These are phyloP conservation scores for Magallana angulata DNA, from an alignment of 1,140 invertebrate species.

Conservation along the genomic window DNA sequence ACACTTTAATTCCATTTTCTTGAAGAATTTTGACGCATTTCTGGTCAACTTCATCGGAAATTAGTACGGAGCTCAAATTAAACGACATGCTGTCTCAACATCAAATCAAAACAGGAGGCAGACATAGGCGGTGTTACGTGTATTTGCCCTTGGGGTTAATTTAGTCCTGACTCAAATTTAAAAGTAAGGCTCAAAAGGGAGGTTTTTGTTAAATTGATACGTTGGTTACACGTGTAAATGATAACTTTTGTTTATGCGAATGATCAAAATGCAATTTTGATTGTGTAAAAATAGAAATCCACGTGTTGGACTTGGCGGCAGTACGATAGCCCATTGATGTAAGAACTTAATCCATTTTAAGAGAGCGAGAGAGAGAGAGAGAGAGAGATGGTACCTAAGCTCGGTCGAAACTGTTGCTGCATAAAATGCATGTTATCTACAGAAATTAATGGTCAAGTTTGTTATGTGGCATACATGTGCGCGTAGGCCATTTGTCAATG, in stretches of 20 bases:
- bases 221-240: no score
- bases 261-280: not conserved
- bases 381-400: no score
- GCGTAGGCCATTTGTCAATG: no score
- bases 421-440: no score
- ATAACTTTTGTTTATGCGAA: not conserved
- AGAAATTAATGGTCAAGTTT: no score
- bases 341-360: not conserved
- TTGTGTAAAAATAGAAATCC: slow-evolving; percentile 10
- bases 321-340: not conserved
- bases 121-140: not conserved
- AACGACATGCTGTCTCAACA: not conserved
- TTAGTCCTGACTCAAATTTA: not conserved
- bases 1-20: slow-evolving; percentile 88
- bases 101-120: not conserved
- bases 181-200: not conserved
- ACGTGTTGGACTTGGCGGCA: not conserved
- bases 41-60: slow-evolving; percentile 94
- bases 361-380: no score
- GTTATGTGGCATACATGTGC: no score
- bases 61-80: slow-evolving; percentile 83
- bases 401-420: no score
- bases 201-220: no score
- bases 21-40: slow-evolving; percentile 90
- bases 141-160: not conserved